Percentiles rank a stretch among this genome's conserved stretches.
phyloP scores from a whole-genome alignment of 1,140 invertebrate species.

The Drosophila ambigua region DNA sequence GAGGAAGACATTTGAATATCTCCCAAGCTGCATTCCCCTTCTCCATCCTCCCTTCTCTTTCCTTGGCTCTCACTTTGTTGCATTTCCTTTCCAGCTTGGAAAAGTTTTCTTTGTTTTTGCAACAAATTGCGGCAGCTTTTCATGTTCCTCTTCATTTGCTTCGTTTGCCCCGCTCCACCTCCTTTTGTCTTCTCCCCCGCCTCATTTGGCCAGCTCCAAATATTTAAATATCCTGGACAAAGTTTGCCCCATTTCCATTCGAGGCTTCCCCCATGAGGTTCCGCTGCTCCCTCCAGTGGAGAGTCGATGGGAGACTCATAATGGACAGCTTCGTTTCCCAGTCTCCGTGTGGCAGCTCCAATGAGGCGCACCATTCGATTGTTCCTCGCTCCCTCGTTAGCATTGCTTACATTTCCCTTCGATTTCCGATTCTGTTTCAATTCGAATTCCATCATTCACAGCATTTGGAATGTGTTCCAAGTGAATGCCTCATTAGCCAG shows the following conservation, averaged over 20 bases:
- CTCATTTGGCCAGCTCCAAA: constrained; percentile 33
- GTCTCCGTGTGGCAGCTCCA: not conserved
- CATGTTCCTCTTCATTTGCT: constrained; percentile 43
- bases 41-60: not conserved
- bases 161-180: constrained; percentile 8
- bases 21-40: constrained; percentile 17
- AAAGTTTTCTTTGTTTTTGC: constrained; percentile 63
- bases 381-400: constrained; percentile 5
- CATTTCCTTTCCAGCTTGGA: constrained; percentile 37
- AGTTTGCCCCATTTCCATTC: constrained; percentile 11
- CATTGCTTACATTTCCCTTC: constrained; percentile 32
- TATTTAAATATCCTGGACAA: constrained; percentile 15
- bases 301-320: constrained; percentile 2
- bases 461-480: constrained; percentile 26
- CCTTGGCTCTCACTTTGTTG: constrained; percentile 37
- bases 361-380: constrained; percentile 30
- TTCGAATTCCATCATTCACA: constrained; percentile 17
- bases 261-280: not conserved
- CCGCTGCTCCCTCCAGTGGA: not conserved
- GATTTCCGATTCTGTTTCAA: not conserved
- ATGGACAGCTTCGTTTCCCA: constrained; percentile 25
- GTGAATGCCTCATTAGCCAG: constrained; percentile 37
- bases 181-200: constrained; percentile 7
- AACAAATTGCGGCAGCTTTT: constrained; percentile 59
- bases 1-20: constrained; percentile 48